A percentile compares a stretch with the other conserved stretches of the same genome.
Evolutionary conservation across 2,888 invertebrate genomes (phyloP).

Genomic region (Ernsta delagoae): DNA sequence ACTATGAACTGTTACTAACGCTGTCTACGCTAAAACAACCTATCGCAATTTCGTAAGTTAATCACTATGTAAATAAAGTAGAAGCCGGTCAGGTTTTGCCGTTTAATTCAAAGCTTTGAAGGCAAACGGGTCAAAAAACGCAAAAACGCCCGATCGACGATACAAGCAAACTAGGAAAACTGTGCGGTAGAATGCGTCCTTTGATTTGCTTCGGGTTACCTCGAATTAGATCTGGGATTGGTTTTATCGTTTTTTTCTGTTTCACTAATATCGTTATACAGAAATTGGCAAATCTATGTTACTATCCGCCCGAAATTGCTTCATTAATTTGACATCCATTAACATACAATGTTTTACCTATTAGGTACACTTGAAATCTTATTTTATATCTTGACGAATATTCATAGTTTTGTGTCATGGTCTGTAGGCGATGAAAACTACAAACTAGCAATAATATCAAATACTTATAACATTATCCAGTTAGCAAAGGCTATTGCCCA

Average conservation of each 20-base stretch:
- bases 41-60: too few relatives aligned
- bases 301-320: neutral
- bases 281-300: neutral
- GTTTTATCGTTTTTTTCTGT: neutral
- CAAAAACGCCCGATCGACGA: slow-evolving; percentile 9
- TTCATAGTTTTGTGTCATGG: too few relatives aligned
- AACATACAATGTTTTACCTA: neutral
- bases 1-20: too few relatives aligned
- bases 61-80: neutral
- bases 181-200: neutral
- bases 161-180: slow-evolving; percentile 13
- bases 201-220: slow-evolving; percentile 4
- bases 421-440: too few relatives aligned
- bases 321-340: neutral
- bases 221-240: neutral
- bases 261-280: neutral
- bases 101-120: slow-evolving; percentile 8
- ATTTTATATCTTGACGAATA: too few relatives aligned
- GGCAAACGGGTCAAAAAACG: slow-evolving; percentile 10
- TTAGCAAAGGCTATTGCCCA: too few relatives aligned
- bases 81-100: neutral
- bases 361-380: too few relatives aligned
- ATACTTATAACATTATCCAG: too few relatives aligned
- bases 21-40: too few relatives aligned
- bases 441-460: too few relatives aligned